Evolutionary conservation across 2,113 vertebrate species (phyloP).

Genomic region (Mormyrus iriodes): DNA sequence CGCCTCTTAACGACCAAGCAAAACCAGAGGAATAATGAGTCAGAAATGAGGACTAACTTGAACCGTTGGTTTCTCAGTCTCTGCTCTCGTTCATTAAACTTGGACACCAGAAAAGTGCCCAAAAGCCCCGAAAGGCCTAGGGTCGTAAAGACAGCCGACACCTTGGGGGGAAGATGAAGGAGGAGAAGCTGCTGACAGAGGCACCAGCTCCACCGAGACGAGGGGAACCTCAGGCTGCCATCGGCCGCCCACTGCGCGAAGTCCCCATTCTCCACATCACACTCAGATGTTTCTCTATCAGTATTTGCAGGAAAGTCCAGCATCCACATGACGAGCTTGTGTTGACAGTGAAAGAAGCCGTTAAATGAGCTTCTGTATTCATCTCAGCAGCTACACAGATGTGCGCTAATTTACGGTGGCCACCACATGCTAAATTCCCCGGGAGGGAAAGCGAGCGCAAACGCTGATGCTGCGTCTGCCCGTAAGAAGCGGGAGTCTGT

Average conservation of each 20-base stretch:
- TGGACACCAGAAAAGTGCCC: constrained; percentile 16
- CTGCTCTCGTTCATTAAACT: neutral
- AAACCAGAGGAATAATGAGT: neutral
- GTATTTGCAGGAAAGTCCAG: neutral
- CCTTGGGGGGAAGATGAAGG: constrained; percentile 80
- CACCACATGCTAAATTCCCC: neutral
- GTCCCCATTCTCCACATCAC: constrained; percentile 44
- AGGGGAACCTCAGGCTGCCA: constrained; percentile 40
- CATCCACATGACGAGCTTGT: neutral
- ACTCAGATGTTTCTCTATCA: neutral
- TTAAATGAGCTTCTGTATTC: neutral
- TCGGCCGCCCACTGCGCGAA: neutral
- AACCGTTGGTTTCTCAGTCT: neutral
- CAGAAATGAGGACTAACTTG: neutral
- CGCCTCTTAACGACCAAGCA: neutral
- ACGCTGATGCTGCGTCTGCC: neutral
- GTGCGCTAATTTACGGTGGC: constrained; percentile 37
- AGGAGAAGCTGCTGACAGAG: constrained; percentile 80
- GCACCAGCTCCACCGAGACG: constrained; percentile 69
- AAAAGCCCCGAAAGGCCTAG: neutral
- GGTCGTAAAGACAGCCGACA: neutral
- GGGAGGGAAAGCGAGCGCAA: neutral
- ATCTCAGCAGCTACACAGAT: constrained; percentile 23
- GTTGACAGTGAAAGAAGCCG: neutral
- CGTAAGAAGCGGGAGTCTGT: neutral